phyloP scores from a whole-genome alignment of 2,888 invertebrate genomes.

The Zonitis immaculata region DNA sequence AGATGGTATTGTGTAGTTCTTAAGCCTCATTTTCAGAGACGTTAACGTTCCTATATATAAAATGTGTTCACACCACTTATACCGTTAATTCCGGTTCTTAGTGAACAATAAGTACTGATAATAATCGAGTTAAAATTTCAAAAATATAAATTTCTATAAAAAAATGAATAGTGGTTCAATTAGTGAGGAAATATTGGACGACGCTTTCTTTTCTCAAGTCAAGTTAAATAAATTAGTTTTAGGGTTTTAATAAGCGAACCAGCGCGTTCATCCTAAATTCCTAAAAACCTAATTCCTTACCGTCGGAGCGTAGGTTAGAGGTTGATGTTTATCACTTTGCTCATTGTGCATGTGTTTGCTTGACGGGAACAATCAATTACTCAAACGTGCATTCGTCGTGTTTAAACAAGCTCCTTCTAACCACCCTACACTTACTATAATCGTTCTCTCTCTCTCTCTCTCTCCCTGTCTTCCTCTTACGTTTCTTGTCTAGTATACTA shows the following conservation, averaged over 20 bases:
- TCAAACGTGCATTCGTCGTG: slow-evolving; percentile 24
- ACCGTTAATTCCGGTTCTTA: slow-evolving; percentile 18
- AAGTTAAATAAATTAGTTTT: slow-evolving; percentile 5
- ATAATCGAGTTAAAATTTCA: not conserved
- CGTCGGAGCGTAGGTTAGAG: slow-evolving; percentile 16
- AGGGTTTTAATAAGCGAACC: slow-evolving; percentile 1
- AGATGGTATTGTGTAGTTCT: slow-evolving; percentile 24
- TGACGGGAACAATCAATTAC: slow-evolving; percentile 26
- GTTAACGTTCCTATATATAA: slow-evolving; percentile 22
- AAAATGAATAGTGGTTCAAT: not conserved
- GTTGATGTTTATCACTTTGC: slow-evolving; percentile 23
- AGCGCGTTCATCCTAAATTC: slow-evolving; percentile 2
- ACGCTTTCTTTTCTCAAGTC: not conserved
- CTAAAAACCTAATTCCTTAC: slow-evolving; percentile 16
- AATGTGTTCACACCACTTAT: slow-evolving; percentile 20
- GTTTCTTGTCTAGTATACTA: slow-evolving; percentile 7
- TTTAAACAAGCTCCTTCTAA: slow-evolving; percentile 22
- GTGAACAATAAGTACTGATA: slow-evolving; percentile 11
- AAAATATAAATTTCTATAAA: too few species aligned
- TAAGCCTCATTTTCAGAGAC: slow-evolving; percentile 21
- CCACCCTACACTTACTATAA: slow-evolving; percentile 14
- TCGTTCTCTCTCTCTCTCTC: not conserved
- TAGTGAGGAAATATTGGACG: not conserved
- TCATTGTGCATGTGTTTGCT: slow-evolving; percentile 25
- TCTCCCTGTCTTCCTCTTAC: too few species aligned